phyloP scores from a whole-genome alignment of 2,113 vertebrate species.

The Noctilio leporinus region DNA sequence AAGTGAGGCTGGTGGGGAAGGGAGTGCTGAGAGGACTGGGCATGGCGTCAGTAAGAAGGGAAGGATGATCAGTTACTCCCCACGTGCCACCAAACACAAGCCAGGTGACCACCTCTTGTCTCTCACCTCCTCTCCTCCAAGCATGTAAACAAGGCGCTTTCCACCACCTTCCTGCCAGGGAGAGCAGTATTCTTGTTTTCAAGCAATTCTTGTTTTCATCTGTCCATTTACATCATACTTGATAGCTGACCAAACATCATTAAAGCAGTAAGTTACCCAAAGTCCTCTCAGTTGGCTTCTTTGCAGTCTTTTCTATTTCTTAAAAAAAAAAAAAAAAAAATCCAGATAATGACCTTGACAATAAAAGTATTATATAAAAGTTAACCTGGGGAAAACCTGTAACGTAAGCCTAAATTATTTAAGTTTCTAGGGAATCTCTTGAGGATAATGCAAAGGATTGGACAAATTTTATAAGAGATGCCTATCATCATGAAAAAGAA shows the following conservation, averaged over 20 bases:
- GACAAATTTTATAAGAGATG: neutral
- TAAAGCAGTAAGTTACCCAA: neutral
- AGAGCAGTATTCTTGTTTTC: neutral
- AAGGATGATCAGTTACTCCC: slow-evolving; percentile 79
- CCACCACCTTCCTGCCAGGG: neutral
- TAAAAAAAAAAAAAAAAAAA: neutral
- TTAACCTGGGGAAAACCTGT: neutral
- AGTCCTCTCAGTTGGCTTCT: neutral
- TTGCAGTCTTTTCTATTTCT: neutral
- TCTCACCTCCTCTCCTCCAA: neutral
- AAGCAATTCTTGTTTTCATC: neutral
- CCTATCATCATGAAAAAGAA: neutral
- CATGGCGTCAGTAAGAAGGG: slow-evolving; percentile 62
- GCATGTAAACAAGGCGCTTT: slow-evolving; percentile 27
- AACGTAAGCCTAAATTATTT: neutral
- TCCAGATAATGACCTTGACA: neutral
- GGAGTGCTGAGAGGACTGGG: slow-evolving; percentile 74
- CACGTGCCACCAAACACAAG: slow-evolving; percentile 59
- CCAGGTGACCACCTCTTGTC: slow-evolving; percentile 42
- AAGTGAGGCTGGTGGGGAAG: slow-evolving; percentile 61
- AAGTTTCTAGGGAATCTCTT: neutral
- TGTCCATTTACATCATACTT: neutral
- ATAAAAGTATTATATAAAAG: slow-evolving; percentile 24
- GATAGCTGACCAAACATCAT: neutral
- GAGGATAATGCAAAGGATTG: neutral